phyloP scores from a whole-genome alignment of 1,140 invertebrate species.

The Harlomillsia oculata region DNA sequence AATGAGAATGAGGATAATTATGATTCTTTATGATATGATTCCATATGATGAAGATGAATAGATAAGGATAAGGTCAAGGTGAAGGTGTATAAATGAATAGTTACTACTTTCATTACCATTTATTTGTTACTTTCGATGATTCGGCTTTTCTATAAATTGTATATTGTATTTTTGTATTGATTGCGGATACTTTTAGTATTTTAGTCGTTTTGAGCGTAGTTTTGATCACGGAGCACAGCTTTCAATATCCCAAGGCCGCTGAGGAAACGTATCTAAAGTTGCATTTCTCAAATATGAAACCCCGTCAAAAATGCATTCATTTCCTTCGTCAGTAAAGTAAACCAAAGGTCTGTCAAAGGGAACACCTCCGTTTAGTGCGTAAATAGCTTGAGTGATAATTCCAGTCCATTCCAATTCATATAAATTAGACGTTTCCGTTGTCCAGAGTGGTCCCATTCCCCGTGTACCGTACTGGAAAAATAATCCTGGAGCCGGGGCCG shows the following conservation, averaged over 20 bases:
- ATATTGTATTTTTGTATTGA: too few relatives aligned
- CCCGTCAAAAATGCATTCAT: background rate
- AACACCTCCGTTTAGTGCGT: background rate
- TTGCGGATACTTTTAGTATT: too few relatives aligned
- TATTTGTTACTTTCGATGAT: too few relatives aligned
- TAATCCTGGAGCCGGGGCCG: background rate
- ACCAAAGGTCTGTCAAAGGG: background rate
- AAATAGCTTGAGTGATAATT: background rate
- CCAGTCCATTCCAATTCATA: background rate
- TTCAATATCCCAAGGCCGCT: background rate
- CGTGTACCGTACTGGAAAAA: background rate
- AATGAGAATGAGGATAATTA: too few relatives aligned
- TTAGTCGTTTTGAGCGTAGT: too few relatives aligned
- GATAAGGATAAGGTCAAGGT: too few relatives aligned
- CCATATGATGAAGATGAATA: too few relatives aligned
- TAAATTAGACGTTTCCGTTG: background rate
- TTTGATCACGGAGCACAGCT: conserved; percentile 6
- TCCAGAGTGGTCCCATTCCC: background rate
- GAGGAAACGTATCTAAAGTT: conserved; percentile 3
- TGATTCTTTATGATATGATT: too few relatives aligned
- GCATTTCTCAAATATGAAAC: too few relatives aligned
- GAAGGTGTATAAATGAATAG: too few relatives aligned
- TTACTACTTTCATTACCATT: too few relatives aligned
- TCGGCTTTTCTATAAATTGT: too few relatives aligned
- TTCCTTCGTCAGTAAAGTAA: background rate